Percentiles rank a stretch among this genome's conserved stretches.
Evolutionary conservation across 1,140 invertebrate species (phyloP).

Genomic region (Melanaphis sacchari): DNA sequence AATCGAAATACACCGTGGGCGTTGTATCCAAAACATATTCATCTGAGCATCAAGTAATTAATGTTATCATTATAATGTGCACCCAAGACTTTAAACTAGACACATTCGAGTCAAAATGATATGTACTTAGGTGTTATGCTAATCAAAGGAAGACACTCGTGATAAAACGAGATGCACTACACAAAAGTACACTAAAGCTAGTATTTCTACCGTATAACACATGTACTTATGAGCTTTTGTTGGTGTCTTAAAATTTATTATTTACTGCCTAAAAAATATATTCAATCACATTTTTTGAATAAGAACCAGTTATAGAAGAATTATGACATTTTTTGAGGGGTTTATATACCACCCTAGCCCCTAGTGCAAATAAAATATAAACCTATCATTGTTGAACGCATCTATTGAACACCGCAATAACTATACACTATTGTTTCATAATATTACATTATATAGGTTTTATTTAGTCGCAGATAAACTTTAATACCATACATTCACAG

Average conservation of each 20-base stretch:
- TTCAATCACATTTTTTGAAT: neutral
- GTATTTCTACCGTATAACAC: neutral
- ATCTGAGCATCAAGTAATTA: too few relatives aligned
- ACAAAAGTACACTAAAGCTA: too few relatives aligned
- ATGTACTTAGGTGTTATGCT: neutral
- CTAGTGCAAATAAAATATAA: neutral
- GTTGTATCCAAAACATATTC: too few relatives aligned
- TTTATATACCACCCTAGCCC: neutral
- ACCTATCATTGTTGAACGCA: neutral
- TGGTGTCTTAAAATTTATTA: too few relatives aligned
- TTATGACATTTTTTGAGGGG: too few relatives aligned
- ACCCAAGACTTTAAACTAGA: too few relatives aligned
- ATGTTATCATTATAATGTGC: too few relatives aligned
- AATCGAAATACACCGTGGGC: too few relatives aligned
- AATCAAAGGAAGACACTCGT: neutral
- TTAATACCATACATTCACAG: neutral
- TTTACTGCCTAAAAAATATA: neutral
- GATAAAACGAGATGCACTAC: neutral
- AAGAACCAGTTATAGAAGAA: neutral
- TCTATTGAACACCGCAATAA: neutral
- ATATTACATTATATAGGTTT: neutral
- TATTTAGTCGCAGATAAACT: neutral
- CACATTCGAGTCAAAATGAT: too few relatives aligned
- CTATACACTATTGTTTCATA: neutral
- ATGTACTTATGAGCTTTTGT: too few relatives aligned